Conservation (phyloP, 2,797 vertebrate genomes). For the Phylloscopus collybita region DNA sequence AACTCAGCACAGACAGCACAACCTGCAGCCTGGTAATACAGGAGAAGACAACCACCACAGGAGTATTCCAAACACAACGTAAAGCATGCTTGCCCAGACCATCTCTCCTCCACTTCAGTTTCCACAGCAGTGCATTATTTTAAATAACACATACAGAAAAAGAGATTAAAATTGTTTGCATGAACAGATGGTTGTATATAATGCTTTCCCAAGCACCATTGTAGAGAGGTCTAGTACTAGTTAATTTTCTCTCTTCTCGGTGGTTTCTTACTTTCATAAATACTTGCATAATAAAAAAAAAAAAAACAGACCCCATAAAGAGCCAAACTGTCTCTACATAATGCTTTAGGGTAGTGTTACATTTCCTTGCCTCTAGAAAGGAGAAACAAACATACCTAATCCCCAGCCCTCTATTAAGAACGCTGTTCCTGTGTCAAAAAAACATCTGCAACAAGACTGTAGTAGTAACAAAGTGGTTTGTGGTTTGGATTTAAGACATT, state of each 20-base stretch:
- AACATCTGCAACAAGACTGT: background rate
- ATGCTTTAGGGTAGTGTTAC: background rate
- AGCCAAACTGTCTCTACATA: background rate
- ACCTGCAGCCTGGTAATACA: background rate
- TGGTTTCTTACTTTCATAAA: background rate
- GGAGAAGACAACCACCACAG: background rate
- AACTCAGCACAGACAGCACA: background rate
- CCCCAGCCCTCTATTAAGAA: background rate
- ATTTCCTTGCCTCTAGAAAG: background rate
- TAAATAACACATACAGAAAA: background rate
- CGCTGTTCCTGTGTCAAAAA: background rate
- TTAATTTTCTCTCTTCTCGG: background rate
- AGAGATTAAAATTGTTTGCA: background rate
- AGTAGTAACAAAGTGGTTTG: slow-evolving; percentile 27
- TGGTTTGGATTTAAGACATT: slow-evolving; percentile 20
- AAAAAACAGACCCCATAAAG: background rate
- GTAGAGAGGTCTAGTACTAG: background rate
- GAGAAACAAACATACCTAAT: background rate
- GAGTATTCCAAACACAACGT: background rate
- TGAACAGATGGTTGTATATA: background rate
- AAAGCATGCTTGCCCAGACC: background rate
- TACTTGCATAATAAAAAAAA: background rate
- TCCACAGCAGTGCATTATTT: background rate
- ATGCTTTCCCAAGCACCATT: background rate
- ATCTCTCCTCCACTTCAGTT: background rate